Evolutionary conservation across 2,797 vertebrate species (phyloP), one percentile per base, ranked within the genome.

Genomic region (Pseudopleuronectes americanus): DNA sequence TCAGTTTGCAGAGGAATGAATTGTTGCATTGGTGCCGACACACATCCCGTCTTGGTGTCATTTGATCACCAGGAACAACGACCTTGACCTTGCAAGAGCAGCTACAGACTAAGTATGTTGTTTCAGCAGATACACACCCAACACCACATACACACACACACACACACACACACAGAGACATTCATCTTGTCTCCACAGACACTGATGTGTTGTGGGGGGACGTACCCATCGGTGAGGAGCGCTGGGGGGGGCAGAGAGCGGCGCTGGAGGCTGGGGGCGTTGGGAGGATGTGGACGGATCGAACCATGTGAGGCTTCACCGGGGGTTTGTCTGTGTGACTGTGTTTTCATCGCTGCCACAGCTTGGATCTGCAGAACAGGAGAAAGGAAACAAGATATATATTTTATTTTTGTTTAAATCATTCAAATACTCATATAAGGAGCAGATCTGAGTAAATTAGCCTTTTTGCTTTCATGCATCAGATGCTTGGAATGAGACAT

Each of bases 191-290:
- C 36, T 12, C 36, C 36, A 38, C 36, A 4, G 43, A 4, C 14
- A 16, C 16, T 41, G 6, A 45, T 45, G 43, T 7, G 43, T 5
- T 4, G 43, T 5, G 43, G 17, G 14, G 14, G 26, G 64, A 77
- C 94, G 90, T 90, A 97, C 96, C 93, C 31, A 94, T 16, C 0
- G 96, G 94, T 60, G 93, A 91, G 65, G 92, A 71, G 71, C 92
- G 95, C 12, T 96, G 94, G 0, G 95, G 95, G 94, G 0, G 95
- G 95, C 77, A 97, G 88, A 76, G 93, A 94, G 87, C 93, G 95
- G 64, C 95, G 95, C 22, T 95, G 90, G 14, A 94, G 84, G 0
- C 84, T 84, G 17, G 88, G 87, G 51, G 81, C 91, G 71, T 92
- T 93, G 2, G 94, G 83, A 13, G 87, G 89, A 8, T 93, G 93